Evolutionary conservation across 2,888 invertebrate genomes (phyloP).

Genomic region (Cyclophora punctaria): DNA sequence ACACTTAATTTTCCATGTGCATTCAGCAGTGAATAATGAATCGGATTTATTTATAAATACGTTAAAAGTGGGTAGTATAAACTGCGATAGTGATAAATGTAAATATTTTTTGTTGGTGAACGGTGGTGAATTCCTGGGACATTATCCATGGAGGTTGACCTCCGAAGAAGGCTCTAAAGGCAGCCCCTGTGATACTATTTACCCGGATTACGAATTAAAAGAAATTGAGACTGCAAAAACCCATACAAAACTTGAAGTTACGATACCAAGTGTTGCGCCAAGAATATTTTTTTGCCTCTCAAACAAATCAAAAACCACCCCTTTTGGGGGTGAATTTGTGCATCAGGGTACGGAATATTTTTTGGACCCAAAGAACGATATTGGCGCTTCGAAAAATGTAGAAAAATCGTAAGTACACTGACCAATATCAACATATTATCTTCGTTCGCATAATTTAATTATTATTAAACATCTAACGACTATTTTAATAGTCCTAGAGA

Average conservation of each 20-base stretch:
- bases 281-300: conserved; percentile 56
- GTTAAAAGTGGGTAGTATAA: conserved; percentile 37
- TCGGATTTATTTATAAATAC: conserved; percentile 45
- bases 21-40: conserved; percentile 26
- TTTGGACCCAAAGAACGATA: conserved; percentile 43
- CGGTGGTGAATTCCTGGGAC: conserved; percentile 58
- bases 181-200: conserved; percentile 46
- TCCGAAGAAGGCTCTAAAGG: conserved; percentile 41
- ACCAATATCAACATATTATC: too few species aligned
- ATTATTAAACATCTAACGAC: too few species aligned
- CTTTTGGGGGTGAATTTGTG: conserved; percentile 57
- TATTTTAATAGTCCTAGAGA: too few species aligned
- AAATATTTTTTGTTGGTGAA: conserved; percentile 64
- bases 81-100: conserved; percentile 47
- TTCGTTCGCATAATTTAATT: too few species aligned
- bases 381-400: background rate
- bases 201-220: conserved; percentile 54
- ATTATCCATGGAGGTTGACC: conserved; percentile 62
- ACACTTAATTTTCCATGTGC: conserved; percentile 43
- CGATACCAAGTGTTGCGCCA: conserved; percentile 34
- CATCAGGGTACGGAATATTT: conserved; percentile 68
- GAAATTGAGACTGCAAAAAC: conserved; percentile 47
- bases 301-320: conserved; percentile 34
- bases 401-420: too few species aligned
- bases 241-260: conserved; percentile 40